These are phyloP conservation scores for Marcusenius ussheri DNA, from an alignment of 2,113 vertebrate species.

Conservation along the genomic window DNA sequence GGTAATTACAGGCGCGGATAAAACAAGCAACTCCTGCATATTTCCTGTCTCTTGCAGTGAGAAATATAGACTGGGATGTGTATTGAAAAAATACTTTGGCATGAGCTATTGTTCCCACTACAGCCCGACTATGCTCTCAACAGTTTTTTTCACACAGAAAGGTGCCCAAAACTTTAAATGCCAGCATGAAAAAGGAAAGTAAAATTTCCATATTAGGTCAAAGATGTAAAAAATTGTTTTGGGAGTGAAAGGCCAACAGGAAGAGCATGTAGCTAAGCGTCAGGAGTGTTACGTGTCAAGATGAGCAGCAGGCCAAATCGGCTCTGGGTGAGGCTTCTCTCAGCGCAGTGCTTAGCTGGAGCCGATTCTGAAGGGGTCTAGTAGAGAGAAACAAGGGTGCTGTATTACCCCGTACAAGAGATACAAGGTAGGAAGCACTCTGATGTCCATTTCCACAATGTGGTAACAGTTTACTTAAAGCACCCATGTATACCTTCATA, in stretches of 20 bases:
- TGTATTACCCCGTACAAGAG: background rate
- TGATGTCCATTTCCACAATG: background rate
- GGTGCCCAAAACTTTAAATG: background rate
- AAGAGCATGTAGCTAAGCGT: background rate
- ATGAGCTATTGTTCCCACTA: background rate
- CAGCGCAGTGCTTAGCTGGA: background rate
- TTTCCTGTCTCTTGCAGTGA: slow-evolving; percentile 23
- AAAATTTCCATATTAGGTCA: background rate
- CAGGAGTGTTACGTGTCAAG: background rate
- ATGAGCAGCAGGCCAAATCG: background rate
- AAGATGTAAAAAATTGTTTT: background rate
- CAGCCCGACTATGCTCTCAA: background rate
- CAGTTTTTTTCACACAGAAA: background rate
- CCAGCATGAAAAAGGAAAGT: background rate
- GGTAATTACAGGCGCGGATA: slow-evolving; percentile 31
- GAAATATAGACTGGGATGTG: slow-evolving; percentile 10
- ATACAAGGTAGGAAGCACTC: background rate
- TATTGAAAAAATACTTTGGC: background rate
- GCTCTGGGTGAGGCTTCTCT: background rate
- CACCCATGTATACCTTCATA: background rate
- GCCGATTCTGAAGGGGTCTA: background rate
- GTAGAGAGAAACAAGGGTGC: background rate
- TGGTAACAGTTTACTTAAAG: background rate
- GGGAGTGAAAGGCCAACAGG: background rate
- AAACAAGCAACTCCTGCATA: slow-evolving; percentile 11